A percentile compares a stretch with the other conserved stretches of the same genome.
phyloP scores from a whole-genome alignment of 2,113 vertebrate genomes.

The Spermophilus dauricus region DNA sequence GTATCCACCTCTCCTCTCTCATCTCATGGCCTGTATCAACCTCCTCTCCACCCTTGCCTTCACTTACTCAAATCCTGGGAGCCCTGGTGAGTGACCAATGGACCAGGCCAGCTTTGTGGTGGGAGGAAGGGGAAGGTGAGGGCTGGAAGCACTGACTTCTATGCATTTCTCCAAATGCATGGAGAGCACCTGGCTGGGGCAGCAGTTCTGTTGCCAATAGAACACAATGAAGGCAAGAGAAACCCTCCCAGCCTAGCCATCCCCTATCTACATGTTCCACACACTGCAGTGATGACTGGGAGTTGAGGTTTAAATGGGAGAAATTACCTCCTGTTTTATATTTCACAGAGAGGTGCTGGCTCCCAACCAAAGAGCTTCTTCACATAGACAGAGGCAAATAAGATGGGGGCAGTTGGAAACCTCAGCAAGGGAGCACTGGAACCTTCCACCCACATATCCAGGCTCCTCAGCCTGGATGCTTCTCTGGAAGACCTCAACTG shows the following conservation, averaged over 20 bases:
- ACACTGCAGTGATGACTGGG: background rate
- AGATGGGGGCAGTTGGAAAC: background rate
- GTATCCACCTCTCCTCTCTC: background rate
- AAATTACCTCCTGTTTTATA: background rate
- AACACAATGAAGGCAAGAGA: background rate
- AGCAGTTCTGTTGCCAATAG: background rate
- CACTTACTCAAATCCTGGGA: background rate
- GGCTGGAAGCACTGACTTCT: background rate
- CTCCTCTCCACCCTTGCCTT: background rate
- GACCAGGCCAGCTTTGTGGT: background rate
- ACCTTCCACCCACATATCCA: background rate
- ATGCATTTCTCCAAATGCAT: background rate
- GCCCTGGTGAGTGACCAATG: too few species aligned
- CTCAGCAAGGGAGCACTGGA: background rate
- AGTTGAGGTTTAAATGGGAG: background rate
- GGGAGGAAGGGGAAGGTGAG: too few species aligned
- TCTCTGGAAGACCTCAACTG: background rate
- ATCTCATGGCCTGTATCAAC: background rate
- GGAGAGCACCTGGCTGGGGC: background rate
- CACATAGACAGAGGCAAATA: background rate
- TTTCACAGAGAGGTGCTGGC: background rate
- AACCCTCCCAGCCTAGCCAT: background rate
- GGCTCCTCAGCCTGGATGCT: background rate
- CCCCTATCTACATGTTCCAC: background rate
- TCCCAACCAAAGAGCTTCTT: background rate